These are phyloP conservation scores for Lophura nycthemera DNA, from an alignment of 2,113 vertebrate genomes.

Conservation along the genomic window DNA sequence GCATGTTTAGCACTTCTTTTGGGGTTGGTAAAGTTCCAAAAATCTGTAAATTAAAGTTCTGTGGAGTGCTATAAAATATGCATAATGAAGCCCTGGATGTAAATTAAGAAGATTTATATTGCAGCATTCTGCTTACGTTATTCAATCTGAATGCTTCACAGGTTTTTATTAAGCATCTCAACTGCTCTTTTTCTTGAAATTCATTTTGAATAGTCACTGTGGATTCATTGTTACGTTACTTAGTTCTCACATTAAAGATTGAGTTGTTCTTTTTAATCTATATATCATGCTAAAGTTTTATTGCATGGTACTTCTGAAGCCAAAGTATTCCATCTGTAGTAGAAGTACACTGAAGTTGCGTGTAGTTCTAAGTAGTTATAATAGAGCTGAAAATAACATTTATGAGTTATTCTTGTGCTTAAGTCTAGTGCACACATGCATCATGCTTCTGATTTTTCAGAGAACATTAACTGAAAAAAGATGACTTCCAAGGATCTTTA, in stretches of 20 bases:
- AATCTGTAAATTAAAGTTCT: slow-evolving; percentile 84
- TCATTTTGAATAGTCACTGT: slow-evolving; percentile 76
- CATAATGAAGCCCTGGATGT: slow-evolving; percentile 82
- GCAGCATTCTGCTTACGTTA: slow-evolving; percentile 78
- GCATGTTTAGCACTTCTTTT: slow-evolving; percentile 79
- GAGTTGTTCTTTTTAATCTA: slow-evolving; percentile 73
- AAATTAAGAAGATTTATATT: slow-evolving; percentile 84
- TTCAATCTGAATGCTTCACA: slow-evolving; percentile 80
- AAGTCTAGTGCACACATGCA: not conserved
- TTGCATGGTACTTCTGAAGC: slow-evolving; percentile 42
- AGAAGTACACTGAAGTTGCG: not conserved
- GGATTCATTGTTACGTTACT: slow-evolving; percentile 76
- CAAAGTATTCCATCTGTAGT: not conserved
- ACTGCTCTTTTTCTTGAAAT: slow-evolving; percentile 77
- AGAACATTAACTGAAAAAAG: not conserved
- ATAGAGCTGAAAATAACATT: not conserved
- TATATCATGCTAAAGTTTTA: slow-evolving; percentile 72
- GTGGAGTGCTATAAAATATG: slow-evolving; percentile 81
- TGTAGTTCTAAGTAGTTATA: slow-evolving; percentile 12
- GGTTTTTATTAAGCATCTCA: slow-evolving; percentile 83
- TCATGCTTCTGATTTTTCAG: not conserved
- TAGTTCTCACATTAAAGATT: slow-evolving; percentile 72
- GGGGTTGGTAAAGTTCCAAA: slow-evolving; percentile 80
- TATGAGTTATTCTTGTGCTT: not conserved
- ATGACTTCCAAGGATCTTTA: not conserved